These are phyloP conservation scores for Microctonus aethiopoides DNA, from an alignment of 2,888 invertebrate species.

Conservation along the genomic window DNA sequence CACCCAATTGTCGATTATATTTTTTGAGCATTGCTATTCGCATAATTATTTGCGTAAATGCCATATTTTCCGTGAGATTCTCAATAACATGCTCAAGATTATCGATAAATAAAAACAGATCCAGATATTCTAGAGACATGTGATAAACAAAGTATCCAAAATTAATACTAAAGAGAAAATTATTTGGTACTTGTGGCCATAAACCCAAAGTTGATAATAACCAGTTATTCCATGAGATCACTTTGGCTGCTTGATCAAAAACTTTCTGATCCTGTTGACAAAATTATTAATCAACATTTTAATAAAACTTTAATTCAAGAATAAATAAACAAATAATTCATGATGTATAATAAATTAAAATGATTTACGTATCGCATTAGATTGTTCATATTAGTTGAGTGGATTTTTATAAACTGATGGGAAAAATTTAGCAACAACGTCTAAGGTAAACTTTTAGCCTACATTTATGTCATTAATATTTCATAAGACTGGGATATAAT, in stretches of 20 bases:
- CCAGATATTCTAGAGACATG: conserved; percentile 54
- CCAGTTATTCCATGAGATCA: conserved; percentile 50
- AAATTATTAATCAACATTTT: background rate
- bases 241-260: conserved; percentile 45
- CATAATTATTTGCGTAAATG: conserved; percentile 51
- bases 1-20: conserved; percentile 47
- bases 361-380: background rate
- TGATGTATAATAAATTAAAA: background rate
- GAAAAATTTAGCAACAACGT: background rate
- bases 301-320: no score
- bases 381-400: background rate
- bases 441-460: no score
- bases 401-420: background rate
- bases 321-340: background rate
- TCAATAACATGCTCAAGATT: conserved; percentile 53
- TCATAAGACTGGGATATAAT: no score
- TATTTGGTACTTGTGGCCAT: conserved; percentile 49
- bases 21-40: conserved; percentile 51
- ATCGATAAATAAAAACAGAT: conserved; percentile 49
- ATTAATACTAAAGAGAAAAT: conserved; percentile 45
- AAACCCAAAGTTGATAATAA: conserved; percentile 50
- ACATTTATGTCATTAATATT: no score
- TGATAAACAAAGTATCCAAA: conserved; percentile 52
- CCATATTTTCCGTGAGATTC: conserved; percentile 55
- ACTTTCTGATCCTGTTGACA: conserved; percentile 43